Conservation (phyloP, 2,113 vertebrate species). For the Crocuta crocuta region DNA sequence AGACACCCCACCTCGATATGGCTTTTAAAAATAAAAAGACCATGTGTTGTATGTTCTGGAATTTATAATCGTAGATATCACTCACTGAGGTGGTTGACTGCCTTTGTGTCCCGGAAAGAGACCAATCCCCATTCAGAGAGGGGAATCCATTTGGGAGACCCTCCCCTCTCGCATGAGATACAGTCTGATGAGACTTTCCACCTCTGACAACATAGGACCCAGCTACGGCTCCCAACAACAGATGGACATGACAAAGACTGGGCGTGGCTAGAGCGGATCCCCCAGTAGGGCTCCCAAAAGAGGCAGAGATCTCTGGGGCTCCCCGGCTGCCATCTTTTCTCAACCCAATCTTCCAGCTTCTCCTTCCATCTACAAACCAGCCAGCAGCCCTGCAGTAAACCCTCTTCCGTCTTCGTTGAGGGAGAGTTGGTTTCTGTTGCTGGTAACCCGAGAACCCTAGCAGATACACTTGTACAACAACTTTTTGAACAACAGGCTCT, state of each 20-base stretch:
- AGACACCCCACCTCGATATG: background rate
- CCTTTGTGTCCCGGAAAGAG: background rate
- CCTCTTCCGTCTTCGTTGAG: background rate
- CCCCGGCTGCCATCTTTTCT: background rate
- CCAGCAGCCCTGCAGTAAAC: background rate
- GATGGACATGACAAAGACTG: background rate
- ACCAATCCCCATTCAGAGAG: background rate
- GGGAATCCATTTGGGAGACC: background rate
- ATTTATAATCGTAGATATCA: background rate
- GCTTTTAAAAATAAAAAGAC: conserved; percentile 45
- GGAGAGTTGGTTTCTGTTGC: conserved; percentile 16
- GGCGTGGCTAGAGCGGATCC: background rate
- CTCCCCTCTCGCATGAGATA: background rate
- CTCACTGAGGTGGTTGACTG: background rate
- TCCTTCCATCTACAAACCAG: background rate
- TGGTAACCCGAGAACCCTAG: conserved; percentile 12
- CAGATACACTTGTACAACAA: background rate
- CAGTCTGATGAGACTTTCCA: background rate
- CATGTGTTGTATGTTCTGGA: background rate
- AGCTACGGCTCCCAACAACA: background rate
- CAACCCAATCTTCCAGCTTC: background rate
- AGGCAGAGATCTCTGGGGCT: background rate
- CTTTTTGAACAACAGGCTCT: background rate
- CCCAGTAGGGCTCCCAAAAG: background rate
- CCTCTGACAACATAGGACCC: background rate